A percentile compares a stretch with the other conserved stretches of the same genome.
Evolutionary conservation across 2,888 invertebrate species (phyloP).

Genomic region (Podotricha telesiphe): DNA sequence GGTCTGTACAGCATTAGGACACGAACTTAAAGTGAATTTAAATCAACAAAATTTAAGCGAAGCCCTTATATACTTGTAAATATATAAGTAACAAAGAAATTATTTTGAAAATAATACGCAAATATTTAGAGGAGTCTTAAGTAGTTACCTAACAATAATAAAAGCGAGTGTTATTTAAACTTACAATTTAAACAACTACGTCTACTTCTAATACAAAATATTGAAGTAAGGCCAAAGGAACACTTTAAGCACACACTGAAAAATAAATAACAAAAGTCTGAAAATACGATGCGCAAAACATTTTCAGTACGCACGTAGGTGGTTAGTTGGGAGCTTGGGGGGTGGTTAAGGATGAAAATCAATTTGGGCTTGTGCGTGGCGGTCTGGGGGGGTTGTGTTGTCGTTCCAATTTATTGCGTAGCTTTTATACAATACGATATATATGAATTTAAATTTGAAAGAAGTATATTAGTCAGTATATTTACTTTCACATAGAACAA

Average conservation of each 20-base stretch:
- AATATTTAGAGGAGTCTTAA: neutral
- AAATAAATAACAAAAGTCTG: slow-evolving; percentile 13
- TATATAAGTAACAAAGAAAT: no score
- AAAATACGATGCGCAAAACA: slow-evolving; percentile 47
- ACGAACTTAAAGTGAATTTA: neutral
- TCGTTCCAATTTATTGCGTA: neutral
- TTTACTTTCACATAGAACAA: neutral
- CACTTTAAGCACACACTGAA: slow-evolving; percentile 24
- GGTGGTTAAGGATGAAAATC: slow-evolving; percentile 63
- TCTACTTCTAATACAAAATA: neutral
- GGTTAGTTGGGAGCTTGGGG: slow-evolving; percentile 39
- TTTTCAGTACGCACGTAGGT: slow-evolving; percentile 45
- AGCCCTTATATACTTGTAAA: neutral
- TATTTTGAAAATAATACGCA: no score
- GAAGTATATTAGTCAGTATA: neutral
- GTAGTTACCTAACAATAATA: neutral
- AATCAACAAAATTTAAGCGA: neutral
- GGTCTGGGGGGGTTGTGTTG: slow-evolving; percentile 56
- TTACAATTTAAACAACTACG: neutral
- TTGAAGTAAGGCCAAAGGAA: neutral
- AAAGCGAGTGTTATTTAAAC: neutral
- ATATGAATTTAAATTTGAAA: neutral
- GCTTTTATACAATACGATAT: neutral
- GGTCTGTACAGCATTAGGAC: neutral
- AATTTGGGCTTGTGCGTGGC: slow-evolving; percentile 65